phyloP scores from a whole-genome alignment of 1,140 invertebrate genomes.

The Rhopalosiphum maidis region DNA sequence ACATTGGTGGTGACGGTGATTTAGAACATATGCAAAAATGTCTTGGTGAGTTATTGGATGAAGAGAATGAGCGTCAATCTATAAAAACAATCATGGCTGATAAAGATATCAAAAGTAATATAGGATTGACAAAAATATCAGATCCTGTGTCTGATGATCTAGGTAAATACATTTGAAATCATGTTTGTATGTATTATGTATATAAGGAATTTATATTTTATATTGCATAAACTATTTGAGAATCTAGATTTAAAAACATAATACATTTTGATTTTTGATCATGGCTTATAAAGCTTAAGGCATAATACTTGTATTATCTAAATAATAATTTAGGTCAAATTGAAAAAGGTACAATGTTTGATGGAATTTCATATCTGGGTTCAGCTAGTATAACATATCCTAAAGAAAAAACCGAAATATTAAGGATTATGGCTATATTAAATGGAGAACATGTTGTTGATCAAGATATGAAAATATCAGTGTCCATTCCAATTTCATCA shows the following conservation, averaged over 20 bases:
- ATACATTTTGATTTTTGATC: not conserved
- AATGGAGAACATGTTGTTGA: conserved; percentile 76
- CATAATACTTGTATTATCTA: not conserved
- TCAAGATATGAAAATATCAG: conserved; percentile 81
- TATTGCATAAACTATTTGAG: not conserved
- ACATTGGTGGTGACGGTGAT: conserved; percentile 77
- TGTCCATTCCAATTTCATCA: conserved; percentile 90
- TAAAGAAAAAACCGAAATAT: conserved; percentile 93
- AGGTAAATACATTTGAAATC: conserved; percentile 34
- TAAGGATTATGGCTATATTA: conserved; percentile 90
- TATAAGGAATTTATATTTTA: not conserved
- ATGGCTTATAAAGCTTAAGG: not conserved
- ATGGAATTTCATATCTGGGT: conserved; percentile 93
- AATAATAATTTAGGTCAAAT: conserved; percentile 62
- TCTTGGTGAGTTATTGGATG: conserved; percentile 74
- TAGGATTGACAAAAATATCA: conserved; percentile 17
- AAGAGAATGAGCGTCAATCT: conserved; percentile 61
- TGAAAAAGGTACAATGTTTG: conserved; percentile 89
- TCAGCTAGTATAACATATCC: conserved; percentile 91
- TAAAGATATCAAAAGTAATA: conserved; percentile 10
- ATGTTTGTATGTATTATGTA: not conserved
- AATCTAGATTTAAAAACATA: not conserved
- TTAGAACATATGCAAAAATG: conserved; percentile 76
- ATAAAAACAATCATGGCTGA: conserved; percentile 12
- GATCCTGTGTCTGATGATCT: conserved; percentile 20